Evolutionary conservation across 2,888 invertebrate genomes (phyloP).

Genomic region (Lordiphosa fenestrarum): DNA sequence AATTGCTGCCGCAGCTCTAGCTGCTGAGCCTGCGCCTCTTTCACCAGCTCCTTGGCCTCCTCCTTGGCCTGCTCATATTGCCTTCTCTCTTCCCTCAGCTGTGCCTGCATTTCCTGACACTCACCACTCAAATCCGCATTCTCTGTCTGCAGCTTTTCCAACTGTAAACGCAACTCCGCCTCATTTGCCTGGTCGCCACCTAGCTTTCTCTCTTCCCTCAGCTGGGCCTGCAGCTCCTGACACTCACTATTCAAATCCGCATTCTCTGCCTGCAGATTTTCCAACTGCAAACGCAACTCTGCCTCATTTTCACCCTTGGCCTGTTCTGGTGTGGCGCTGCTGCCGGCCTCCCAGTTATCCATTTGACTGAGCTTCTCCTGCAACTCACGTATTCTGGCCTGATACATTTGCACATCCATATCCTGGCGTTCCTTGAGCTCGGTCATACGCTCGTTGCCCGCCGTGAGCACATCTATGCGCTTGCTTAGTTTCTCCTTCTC

Average conservation of each 20-base stretch:
- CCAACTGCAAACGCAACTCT: conserved; percentile 68
- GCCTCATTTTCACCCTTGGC: background rate
- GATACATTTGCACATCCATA: conserved; percentile 87
- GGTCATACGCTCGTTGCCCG: conserved; percentile 88
- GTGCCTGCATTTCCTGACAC: conserved; percentile 9
- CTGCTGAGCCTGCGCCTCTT: background rate
- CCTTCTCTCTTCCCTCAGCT: background rate
- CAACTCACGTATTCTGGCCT: conserved; percentile 86
- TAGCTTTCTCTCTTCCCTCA: conserved; percentile 77
- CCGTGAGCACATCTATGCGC: conserved; percentile 87
- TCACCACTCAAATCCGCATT: conserved; percentile 8
- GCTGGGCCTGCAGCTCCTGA: conserved; percentile 82
- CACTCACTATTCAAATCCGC: conserved; percentile 84
- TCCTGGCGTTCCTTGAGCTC: conserved; percentile 92
- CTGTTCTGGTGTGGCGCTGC: conserved; percentile 1
- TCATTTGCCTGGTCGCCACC: conserved; percentile 71
- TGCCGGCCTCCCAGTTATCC: conserved; percentile 80
- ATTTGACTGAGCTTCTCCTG: conserved; percentile 84
- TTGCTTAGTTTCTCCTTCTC: conserved; percentile 87
- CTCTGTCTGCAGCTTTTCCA: no score
- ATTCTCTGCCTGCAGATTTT: conserved; percentile 82
- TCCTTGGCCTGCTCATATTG: background rate
- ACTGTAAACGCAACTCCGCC: no score
- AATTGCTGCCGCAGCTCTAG: no score
- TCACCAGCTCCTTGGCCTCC: conserved; percentile 8